Percentiles rank a stretch among this genome's conserved stretches.
phyloP scores from a whole-genome alignment of 2,113 vertebrate genomes.

The Brachionichthys hirsutus region DNA sequence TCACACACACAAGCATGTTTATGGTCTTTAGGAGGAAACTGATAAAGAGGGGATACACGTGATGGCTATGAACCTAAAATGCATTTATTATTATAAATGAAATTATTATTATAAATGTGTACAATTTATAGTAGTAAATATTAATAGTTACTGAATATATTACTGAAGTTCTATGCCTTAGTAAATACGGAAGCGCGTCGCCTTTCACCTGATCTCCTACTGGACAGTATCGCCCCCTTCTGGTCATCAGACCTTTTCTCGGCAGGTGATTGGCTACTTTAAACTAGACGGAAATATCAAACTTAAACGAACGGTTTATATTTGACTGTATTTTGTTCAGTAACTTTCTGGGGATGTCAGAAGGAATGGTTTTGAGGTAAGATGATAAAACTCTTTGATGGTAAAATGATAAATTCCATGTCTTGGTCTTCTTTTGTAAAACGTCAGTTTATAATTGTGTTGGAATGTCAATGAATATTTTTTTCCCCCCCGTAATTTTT shows the following conservation, averaged over 20 bases:
- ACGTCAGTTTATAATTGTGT: no score
- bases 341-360: background rate
- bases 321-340: accelerated
- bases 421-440: no score
- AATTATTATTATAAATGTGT: no score
- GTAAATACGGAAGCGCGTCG: background rate
- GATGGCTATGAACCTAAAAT: no score
- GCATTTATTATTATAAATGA: no score
- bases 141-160: no score
- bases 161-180: background rate
- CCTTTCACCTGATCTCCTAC: background rate
- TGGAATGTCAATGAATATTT: background rate
- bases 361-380: conserved; percentile 15
- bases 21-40: no score
- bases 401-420: background rate
- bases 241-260: background rate
- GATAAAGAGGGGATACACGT: no score
- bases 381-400: background rate
- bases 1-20: no score
- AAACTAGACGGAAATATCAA: conserved; percentile 5
- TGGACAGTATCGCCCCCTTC: background rate
- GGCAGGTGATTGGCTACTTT: conserved; percentile 38
- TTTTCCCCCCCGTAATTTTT: no score
- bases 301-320: no score
- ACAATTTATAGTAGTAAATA: no score